Conservation (phyloP, 2,888 invertebrate species). For the Chirona hameri region DNA sequence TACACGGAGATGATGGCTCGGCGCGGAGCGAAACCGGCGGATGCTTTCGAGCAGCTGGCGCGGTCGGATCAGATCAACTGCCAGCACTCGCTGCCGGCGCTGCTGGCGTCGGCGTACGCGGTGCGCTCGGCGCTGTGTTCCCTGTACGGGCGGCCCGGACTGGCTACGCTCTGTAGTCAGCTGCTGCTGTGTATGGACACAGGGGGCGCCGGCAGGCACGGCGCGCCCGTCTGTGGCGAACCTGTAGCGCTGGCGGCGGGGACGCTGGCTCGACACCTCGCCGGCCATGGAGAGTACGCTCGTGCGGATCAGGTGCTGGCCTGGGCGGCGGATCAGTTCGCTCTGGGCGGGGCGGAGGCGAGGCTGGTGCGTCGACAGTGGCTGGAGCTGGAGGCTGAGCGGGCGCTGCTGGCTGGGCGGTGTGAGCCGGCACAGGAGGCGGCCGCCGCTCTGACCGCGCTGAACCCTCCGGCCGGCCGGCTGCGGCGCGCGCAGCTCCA, state of each 20-base stretch:
- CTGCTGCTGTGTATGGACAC: conserved; percentile 55
- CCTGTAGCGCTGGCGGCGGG: neutral
- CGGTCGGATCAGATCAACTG: conserved; percentile 73
- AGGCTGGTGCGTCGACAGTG: too few species aligned
- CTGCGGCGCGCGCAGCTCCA: neutral
- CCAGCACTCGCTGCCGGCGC: conserved; percentile 74
- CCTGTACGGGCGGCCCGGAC: conserved; percentile 80
- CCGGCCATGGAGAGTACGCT: neutral
- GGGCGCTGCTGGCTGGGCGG: conserved; percentile 49
- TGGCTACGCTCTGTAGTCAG: conserved; percentile 76
- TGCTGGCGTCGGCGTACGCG: conserved; percentile 73
- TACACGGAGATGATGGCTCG: conserved; percentile 73
- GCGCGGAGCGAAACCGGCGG: conserved; percentile 61
- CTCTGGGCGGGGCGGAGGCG: too few species aligned
- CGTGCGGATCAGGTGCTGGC: neutral
- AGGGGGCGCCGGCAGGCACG: neutral
- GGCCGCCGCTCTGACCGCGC: conserved; percentile 63
- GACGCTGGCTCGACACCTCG: neutral
- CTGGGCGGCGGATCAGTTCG: conserved; percentile 14
- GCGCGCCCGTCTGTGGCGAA: conserved; percentile 2
- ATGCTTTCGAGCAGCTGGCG: conserved; percentile 56
- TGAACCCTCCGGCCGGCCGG: conserved; percentile 51
- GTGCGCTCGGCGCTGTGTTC: conserved; percentile 81
- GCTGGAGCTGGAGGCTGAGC: neutral
- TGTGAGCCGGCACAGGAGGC: conserved; percentile 67